Evolutionary conservation across 2,888 invertebrate genomes (phyloP).

Genomic region (Carabus problematicus): DNA sequence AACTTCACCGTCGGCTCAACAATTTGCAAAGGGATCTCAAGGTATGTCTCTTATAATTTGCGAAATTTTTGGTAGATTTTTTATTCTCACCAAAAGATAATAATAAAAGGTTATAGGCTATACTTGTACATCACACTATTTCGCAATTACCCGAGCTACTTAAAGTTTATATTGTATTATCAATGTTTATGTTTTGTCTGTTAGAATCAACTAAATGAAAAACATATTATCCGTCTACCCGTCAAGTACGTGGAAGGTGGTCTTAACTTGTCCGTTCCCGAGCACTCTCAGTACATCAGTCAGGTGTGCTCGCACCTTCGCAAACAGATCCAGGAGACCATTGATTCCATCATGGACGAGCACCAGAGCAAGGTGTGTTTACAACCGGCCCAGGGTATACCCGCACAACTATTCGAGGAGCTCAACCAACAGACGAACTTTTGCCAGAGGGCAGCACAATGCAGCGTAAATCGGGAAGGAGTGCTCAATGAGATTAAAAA

Average conservation of each 20-base stretch:
- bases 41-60: slow-evolving; percentile 55
- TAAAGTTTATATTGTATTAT: too few species aligned
- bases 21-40: slow-evolving; percentile 77
- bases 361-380: slow-evolving; percentile 66
- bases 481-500: slow-evolving; percentile 72
- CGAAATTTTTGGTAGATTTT: neutral
- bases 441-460: slow-evolving; percentile 73
- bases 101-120: too few species aligned
- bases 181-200: slow-evolving; percentile 24
- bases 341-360: slow-evolving; percentile 74
- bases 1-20: slow-evolving; percentile 72
- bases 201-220: slow-evolving; percentile 75
- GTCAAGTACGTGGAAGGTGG: slow-evolving; percentile 63
- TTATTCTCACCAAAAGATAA: too few species aligned
- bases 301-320: slow-evolving; percentile 71
- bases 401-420: slow-evolving; percentile 70
- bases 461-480: slow-evolving; percentile 74
- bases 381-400: slow-evolving; percentile 69
- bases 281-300: slow-evolving; percentile 69
- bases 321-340: slow-evolving; percentile 71
- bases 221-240: slow-evolving; percentile 72
- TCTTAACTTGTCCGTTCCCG: slow-evolving; percentile 62
- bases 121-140: too few species aligned
- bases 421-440: slow-evolving; percentile 75
- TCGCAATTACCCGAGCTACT: too few species aligned